Evolutionary conservation across 2,888 invertebrate genomes (phyloP), one percentile per base, ranked within the genome.

Genomic region (Heliconius sara): DNA sequence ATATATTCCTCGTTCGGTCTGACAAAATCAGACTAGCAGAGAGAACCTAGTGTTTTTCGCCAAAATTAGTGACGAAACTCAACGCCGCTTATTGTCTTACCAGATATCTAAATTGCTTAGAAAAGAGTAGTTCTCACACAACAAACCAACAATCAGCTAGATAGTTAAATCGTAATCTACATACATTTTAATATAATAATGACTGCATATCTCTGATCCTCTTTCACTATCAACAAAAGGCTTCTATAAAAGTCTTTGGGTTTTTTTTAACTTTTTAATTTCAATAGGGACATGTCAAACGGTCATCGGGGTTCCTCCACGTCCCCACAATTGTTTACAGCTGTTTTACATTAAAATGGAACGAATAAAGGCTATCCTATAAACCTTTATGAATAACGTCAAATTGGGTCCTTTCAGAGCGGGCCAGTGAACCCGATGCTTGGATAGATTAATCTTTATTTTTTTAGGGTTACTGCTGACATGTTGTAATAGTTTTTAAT

Each of bases 391-490:
- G 90, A 90, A 89, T 89, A 87, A 86, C 86, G 84, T 86, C 86
- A 88, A 90, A 89, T 90, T 90, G 88, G 89, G 84, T 84, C 87
- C 88, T 89, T 90, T 88, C 84, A 88, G 80, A 84, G 43, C 78
- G 84, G 91, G 90, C 89, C 91, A 87, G 81, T 87, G 90, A 89
- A 89, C 90, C 83, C 52, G 72, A 83, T 84, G 85, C 81, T 85
- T 85, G 85, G 85, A 83, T 83, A 90, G 89, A 91, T 91, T 92
- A 91, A 91, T 92, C 89, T 91, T 86, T 88, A 90, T 91, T 89
- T 90, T 60, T 65, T 87, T 89, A 90, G 85, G 83, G 84, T 83
- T 79, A 77, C 83, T 84, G 84, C 84, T 82, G 81, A 83, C 79
- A 13, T 70, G 39, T 68, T 68, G 3, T 22, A 19, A 57, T 63